Evolutionary conservation across 2,113 vertebrate species (phyloP), one percentile per base, ranked within the genome.

Genomic region (Albula glossodonta): DNA sequence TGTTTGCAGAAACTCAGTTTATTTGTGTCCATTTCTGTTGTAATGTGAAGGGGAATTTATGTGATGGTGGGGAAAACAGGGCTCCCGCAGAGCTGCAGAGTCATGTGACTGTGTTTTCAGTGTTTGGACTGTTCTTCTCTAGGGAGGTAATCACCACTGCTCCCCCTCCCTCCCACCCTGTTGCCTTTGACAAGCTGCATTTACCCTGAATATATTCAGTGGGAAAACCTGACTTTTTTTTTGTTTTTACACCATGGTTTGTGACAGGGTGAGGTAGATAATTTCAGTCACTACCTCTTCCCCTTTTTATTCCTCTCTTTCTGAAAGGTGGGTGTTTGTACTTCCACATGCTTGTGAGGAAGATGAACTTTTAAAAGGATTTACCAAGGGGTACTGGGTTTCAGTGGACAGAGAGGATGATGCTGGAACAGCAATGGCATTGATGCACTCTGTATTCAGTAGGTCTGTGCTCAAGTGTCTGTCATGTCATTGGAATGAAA

Each of bases 191-290:
- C 80, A 86, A 53, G 66, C 63, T 15, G 19, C 63, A 86, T 78
- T 86, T 82, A 60, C 66, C 52, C 15, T 86, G 85, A 82, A 86
- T 78, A 86, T 50, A 82, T 5, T 66, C 56, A 74, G 85, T n/a
- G 13, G 19, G 50, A 74, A 82, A 31, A 83, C 4, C 41, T 51
- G 12, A 10, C 17, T 83, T 83, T 66, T 83, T 83, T 22, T 22
- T 17, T 9, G 22, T 52, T 51, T n/a, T 51, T 6, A 13, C 2
- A 41, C 48, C 0, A 41, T 12, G 4, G 57, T 7, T 83, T 66
- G 12, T 19, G 57, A 49, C 82, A 66, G 57, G 82, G 53, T 22
- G 41, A 49, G 56, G 56, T 57, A 83, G 51, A 83, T 63, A 1
- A 51, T 81, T 79, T 70, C 25, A 53, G 50, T 77, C 70, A 86